A percentile compares a stretch with the other conserved stretches of the same genome.
phyloP scores from a whole-genome alignment of 2,113 vertebrate genomes.

The Dissostichus mawsoni region DNA sequence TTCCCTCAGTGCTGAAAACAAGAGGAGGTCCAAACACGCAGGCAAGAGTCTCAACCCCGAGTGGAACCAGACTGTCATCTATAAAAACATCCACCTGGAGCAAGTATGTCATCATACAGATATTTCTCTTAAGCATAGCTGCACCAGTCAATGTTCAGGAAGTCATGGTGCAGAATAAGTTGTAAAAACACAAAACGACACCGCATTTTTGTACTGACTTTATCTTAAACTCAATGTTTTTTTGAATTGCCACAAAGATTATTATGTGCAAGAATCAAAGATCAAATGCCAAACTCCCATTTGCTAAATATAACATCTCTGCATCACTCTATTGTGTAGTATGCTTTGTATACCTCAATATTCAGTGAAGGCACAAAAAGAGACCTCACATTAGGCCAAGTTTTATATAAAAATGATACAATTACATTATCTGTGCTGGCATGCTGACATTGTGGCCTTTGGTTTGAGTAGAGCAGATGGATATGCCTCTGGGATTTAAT shows the following conservation, averaged over 20 bases:
- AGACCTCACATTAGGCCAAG: neutral
- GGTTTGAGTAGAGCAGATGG: conserved; percentile 50
- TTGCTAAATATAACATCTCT: too few relatives aligned
- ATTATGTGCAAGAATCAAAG: too few relatives aligned
- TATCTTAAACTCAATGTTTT: too few relatives aligned
- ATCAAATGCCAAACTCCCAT: too few relatives aligned
- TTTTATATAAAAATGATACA: conserved; percentile 8
- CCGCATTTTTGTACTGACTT: too few relatives aligned
- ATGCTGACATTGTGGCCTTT: conserved; percentile 4
- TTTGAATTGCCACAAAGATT: too few relatives aligned
- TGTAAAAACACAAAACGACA: too few relatives aligned
- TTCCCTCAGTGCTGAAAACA: conserved; percentile 92
- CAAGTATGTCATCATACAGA: conserved; percentile 84
- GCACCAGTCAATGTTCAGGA: neutral
- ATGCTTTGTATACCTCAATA: neutral
- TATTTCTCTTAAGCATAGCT: neutral
- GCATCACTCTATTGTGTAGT: neutral
- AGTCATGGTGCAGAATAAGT: too few relatives aligned
- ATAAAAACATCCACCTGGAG: conserved; percentile 97
- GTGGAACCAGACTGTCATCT: conserved; percentile 99
- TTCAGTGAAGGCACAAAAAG: neutral
- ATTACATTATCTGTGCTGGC: conserved; percentile 19
- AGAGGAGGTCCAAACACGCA: conserved; percentile 93
- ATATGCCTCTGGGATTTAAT: conserved; percentile 45
- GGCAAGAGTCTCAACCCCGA: conserved; percentile 97